A percentile compares a stretch with the other conserved stretches of the same genome.
phyloP scores from a whole-genome alignment of 2,797 vertebrate genomes.

The Simalia tracyae region DNA sequence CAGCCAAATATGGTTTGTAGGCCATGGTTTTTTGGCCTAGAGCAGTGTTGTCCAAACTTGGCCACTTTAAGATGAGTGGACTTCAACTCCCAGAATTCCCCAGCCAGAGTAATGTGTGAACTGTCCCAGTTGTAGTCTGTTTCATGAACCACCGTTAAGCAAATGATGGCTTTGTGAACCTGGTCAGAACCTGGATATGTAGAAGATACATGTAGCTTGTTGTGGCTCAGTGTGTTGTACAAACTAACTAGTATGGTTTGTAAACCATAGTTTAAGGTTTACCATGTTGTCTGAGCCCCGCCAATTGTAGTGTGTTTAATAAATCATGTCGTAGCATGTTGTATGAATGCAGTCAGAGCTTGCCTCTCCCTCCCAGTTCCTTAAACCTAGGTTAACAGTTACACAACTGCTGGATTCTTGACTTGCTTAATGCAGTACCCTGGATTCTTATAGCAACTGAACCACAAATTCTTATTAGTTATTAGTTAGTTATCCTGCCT shows the following conservation, averaged over 20 bases:
- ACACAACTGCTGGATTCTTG: not conserved
- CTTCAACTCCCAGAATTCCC: too few relatives aligned
- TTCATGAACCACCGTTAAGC: not conserved
- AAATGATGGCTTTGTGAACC: not conserved
- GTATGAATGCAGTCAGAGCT: not conserved
- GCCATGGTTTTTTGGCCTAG: too few relatives aligned
- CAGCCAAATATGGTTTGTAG: too few relatives aligned
- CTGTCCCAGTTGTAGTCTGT: not conserved
- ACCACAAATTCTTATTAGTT: not conserved
- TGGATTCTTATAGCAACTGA: not conserved
- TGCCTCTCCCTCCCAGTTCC: not conserved
- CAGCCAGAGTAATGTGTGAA: not conserved
- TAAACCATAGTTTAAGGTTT: not conserved
- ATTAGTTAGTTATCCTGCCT: not conserved
- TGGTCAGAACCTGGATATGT: not conserved
- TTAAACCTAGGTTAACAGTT: not conserved
- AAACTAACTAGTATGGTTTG: not conserved
- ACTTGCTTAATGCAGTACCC: not conserved
- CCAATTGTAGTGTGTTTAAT: not conserved
- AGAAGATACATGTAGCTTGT: not conserved
- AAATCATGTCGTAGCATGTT: not conserved
- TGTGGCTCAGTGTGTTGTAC: not conserved
- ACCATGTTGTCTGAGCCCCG: too few relatives aligned
- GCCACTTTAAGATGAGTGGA: too few relatives aligned
- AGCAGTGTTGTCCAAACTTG: too few relatives aligned